Conservation (phyloP, 2,113 vertebrate species). For the Alethe castanea region DNA sequence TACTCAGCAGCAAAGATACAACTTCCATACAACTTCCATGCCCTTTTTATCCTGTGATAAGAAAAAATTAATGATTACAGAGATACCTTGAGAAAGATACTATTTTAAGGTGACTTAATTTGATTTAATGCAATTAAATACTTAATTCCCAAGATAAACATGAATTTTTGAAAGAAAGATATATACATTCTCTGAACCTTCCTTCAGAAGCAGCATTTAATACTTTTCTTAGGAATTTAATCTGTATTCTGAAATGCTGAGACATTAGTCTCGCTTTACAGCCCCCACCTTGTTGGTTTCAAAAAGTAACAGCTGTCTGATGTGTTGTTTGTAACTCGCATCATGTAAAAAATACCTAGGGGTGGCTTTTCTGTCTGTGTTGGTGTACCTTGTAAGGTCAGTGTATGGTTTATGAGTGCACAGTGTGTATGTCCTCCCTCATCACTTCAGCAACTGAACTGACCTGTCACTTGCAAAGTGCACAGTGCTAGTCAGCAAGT, state of each 20-base stretch:
- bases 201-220: background rate
- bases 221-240: background rate
- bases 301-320: background rate
- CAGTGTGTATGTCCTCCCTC: accelerated
- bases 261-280: background rate
- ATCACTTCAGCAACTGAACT: background rate
- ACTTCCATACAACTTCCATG: background rate
- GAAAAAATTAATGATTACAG: background rate
- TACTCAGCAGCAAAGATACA: background rate
- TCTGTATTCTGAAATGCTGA: background rate
- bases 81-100: background rate
- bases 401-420: background rate
- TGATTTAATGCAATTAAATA: background rate
- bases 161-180: background rate
- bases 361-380: background rate
- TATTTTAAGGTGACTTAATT: background rate
- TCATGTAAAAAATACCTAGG: background rate
- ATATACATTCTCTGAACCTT: background rate
- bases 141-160: background rate
- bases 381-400: background rate
- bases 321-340: background rate
- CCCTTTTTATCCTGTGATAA: background rate
- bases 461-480: background rate
- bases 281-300: background rate
- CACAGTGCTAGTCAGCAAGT: background rate